phyloP scores from a whole-genome alignment of 1,140 invertebrate species.

The Eupeodes corollae region DNA sequence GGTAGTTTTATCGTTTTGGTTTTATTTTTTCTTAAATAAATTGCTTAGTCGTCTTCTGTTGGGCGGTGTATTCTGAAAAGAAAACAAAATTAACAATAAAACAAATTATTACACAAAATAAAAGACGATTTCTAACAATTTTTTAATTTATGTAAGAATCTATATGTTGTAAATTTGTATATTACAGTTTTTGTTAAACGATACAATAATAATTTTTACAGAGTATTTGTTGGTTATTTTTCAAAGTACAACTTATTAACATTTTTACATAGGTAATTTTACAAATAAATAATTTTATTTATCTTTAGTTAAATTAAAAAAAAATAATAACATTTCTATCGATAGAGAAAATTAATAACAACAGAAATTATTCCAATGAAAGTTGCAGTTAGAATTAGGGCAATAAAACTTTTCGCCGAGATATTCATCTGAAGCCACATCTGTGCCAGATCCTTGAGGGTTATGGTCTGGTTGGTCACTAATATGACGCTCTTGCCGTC shows the following conservation, averaged over 20 bases:
- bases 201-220: neutral
- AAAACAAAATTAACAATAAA: constrained; percentile 7
- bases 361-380: neutral
- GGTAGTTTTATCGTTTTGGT: neutral
- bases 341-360: neutral
- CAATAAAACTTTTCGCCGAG: constrained; percentile 1
- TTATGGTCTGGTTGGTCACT: constrained; percentile 9
- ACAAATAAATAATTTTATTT: constrained; percentile 1
- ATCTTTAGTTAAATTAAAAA: neutral
- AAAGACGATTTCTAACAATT: neutral
- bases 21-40: constrained; percentile 31
- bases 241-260: constrained; percentile 6
- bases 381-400: constrained; percentile 1
- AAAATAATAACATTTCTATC: neutral
- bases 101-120: constrained; percentile 1
- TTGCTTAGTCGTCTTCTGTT: constrained; percentile 28
- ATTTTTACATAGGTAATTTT: neutral
- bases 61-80: constrained; percentile 31
- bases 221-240: neutral
- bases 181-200: neutral
- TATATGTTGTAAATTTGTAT: neutral
- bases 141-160: neutral
- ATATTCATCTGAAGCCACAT: constrained; percentile 10
- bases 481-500: neutral
- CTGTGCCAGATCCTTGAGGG: constrained; percentile 1